Evolutionary conservation across 2,797 vertebrate species (phyloP), one percentile per base, ranked within the genome.

Genomic region (Hozukius guyotensis): DNA sequence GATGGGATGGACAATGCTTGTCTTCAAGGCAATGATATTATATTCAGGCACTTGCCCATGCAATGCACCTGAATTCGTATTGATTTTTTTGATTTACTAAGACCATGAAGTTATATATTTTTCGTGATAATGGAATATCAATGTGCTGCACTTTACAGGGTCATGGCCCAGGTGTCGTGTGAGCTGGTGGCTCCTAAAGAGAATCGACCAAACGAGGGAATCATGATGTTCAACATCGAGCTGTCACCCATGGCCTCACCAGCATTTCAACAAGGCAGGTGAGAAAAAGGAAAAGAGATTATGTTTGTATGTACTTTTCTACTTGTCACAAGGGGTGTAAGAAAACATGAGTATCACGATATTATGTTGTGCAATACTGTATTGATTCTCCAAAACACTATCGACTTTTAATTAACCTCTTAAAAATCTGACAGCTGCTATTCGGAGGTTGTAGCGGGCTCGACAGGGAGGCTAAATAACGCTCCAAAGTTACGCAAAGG

Each of bases 221-320:
- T 99, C 82, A 93, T 99, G 80, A 97, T 97, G 91, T 97, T 98
- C 84, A 99, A 98, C 76, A 95, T 99, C 62, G 98, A 99, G 80
- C 95, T 99, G 67, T 99, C 98, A 0, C 97, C 97, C 0, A 98
- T 99, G 98, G 98, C 98, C 25, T 97, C 98, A 0, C 99, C 99
- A 16, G 93, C 95, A 24, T 99, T 99, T 93, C 98, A 99, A 87
- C 93, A 96, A 83, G 97, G 97, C 94, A 97, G 98, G 99, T 99
- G 59, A 90, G 90, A 18, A 36, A 10, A 20, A 6, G 36, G 32
- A 0, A 6, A 27, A 34, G 7, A 66, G 5, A 20, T 46, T 10
- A 12, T 29, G 3, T 27, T 31, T 70, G 8, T 11, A 22, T 27
- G n/a, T 32, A 10, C 24, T 32, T 65, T 42, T 60, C 42, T 49